Percentiles rank a stretch among this genome's conserved stretches.
Evolutionary conservation across 2,113 vertebrate genomes (phyloP).

Genomic region (Ramphastos sulfuratus): DNA sequence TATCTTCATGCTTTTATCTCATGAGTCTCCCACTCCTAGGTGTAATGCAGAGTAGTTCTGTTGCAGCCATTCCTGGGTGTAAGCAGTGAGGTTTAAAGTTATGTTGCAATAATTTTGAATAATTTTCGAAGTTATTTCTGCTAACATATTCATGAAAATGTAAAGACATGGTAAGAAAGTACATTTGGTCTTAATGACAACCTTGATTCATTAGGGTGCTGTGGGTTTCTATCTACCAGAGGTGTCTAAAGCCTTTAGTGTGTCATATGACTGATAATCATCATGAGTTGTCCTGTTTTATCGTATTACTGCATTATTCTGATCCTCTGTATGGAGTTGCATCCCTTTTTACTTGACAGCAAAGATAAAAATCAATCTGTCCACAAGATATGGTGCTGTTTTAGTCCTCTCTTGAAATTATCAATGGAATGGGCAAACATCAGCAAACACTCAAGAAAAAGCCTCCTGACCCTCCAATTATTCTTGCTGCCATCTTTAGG

Average conservation of each 20-base stretch:
- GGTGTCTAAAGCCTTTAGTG: neutral
- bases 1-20: rapidly evolving
- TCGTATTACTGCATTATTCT: conserved; percentile 55
- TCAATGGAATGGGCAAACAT: conserved; percentile 47
- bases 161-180: neutral
- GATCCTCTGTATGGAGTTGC: conserved; percentile 51
- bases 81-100: neutral
- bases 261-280: neutral
- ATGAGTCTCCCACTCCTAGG: neutral
- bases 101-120: neutral
- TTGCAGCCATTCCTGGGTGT: neutral
- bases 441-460: conserved; percentile 45
- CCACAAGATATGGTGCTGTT: conserved; percentile 61
- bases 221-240: neutral
- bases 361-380: conserved; percentile 70
- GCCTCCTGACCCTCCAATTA: conserved; percentile 36
- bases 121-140: neutral
- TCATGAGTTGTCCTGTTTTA: conserved; percentile 17
- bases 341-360: conserved; percentile 57
- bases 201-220: neutral
- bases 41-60: neutral
- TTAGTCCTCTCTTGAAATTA: conserved; percentile 63
- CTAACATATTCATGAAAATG: neutral
- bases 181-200: neutral
- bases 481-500: conserved; percentile 55